Evolutionary conservation across 2,888 invertebrate genomes (phyloP).

Genomic region (Apeira syringaria): DNA sequence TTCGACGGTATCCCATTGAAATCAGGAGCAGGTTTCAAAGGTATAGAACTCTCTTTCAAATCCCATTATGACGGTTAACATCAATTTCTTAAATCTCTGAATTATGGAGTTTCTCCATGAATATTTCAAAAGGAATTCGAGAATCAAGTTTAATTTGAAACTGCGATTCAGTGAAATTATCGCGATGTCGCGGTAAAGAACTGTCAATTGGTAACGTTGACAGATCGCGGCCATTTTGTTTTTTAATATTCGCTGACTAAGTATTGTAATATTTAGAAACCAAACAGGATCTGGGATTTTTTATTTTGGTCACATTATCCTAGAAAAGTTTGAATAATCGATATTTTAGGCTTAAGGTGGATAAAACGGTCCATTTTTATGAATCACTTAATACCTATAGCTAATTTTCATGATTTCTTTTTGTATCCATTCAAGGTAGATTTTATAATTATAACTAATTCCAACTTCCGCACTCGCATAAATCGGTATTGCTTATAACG

Average conservation of each 20-base stretch:
- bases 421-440: too few species aligned
- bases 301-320: too few species aligned
- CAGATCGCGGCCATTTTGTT: neutral
- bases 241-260: neutral
- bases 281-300: too few species aligned
- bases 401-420: too few species aligned
- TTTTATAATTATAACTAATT: too few species aligned
- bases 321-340: too few species aligned
- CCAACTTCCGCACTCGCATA: too few species aligned
- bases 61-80: conserved; percentile 19
- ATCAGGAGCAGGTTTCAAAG: neutral
- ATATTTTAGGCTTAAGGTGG: too few species aligned
- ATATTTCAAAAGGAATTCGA: conserved; percentile 23
- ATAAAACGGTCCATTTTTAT: too few species aligned
- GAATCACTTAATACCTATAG: too few species aligned
- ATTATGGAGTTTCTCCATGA: conserved; percentile 22
- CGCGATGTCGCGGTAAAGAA: neutral
- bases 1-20: conserved; percentile 3
- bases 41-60: conserved; percentile 8
- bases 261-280: too few species aligned
- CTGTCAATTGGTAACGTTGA: neutral
- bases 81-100: conserved; percentile 14
- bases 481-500: too few species aligned
- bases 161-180: conserved; percentile 1
- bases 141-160: conserved; percentile 23